Evolutionary conservation across 2,113 vertebrate genomes (phyloP), one percentile per base, ranked within the genome.

Genomic region (Lipophrys pholis): DNA sequence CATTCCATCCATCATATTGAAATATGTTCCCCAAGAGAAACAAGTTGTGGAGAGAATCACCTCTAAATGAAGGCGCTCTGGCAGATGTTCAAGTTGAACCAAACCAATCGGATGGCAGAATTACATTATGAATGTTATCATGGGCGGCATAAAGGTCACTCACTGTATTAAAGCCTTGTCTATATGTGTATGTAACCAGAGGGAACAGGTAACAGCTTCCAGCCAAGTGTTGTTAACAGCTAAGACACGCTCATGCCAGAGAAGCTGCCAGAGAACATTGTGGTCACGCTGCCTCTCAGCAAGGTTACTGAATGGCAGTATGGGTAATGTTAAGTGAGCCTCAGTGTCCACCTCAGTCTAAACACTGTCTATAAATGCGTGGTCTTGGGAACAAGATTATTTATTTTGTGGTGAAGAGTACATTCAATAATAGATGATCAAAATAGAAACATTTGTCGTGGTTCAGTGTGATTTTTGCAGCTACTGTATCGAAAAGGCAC

Each of bases 301-400:
- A 81, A 80, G 72, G 81, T 69, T 70, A 49, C 62, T 67, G 69
- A 84, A 82, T 60, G 67, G 69, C 45, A 59, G 40, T 61, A 64
- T 76, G 69, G 53, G 10, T 46, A 57, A 73, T 57, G 36, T 43
- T 49, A 11, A 54, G 15, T 38, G 38, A 45, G 71, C 82, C 73
- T 56, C 30, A 12, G 70, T 50, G 48, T 63, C 70, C 61, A 69
- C 73, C 76, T 76, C n/a, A 73, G 54, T 21, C 54, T 8, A n/a
- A 64, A 39, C 50, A 9, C 53, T 54, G 61, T 35, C 45, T 55
- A 51, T 41, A 21, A 76, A 11, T n/a, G 21, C 54, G 30, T 36
- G 9, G 36, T 50, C 42, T 70, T 39, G 66, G 52, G 71, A 76
- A 82, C 35, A 12, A 51, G 30, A 78, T 80, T 67, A 74, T 82